These are phyloP conservation scores for Diachrysia chrysitis DNA, from an alignment of 2,888 invertebrate genomes.

Conservation along the genomic window DNA sequence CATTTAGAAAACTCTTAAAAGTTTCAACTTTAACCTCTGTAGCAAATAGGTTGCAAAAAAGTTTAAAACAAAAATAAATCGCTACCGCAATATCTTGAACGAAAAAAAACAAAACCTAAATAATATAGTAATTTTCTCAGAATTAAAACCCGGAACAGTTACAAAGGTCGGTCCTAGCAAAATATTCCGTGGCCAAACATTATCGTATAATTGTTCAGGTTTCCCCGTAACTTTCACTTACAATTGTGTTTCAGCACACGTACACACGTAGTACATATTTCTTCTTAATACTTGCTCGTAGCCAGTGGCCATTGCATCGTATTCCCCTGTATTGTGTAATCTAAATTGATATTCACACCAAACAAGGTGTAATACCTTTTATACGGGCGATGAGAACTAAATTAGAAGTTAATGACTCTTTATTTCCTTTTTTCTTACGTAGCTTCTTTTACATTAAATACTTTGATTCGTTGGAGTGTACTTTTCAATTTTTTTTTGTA, in stretches of 20 bases:
- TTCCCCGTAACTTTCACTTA: slow-evolving; percentile 67
- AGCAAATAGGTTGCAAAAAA: too few relatives aligned
- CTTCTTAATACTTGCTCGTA: slow-evolving; percentile 72
- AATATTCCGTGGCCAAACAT: slow-evolving; percentile 37
- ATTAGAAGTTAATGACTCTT: slow-evolving; percentile 43
- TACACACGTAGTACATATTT: slow-evolving; percentile 75
- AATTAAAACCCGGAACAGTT: slow-evolving; percentile 27
- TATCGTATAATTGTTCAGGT: slow-evolving; percentile 48
- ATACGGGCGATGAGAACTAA: slow-evolving; percentile 44
- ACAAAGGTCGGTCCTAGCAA: slow-evolving; percentile 13
- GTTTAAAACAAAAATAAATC: too few relatives aligned
- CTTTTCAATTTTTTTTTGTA: too few relatives aligned
- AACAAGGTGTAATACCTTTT: slow-evolving; percentile 56
- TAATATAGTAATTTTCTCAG: slow-evolving; percentile 13
- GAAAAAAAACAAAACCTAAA: slow-evolving; percentile 7
- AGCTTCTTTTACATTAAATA: not conserved
- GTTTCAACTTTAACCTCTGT: too few relatives aligned
- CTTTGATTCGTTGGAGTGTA: too few relatives aligned
- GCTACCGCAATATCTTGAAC: not conserved
- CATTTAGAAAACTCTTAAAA: too few relatives aligned
- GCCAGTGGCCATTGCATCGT: slow-evolving; percentile 65
- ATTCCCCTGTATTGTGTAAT: slow-evolving; percentile 64
- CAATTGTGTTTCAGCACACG: slow-evolving; percentile 66
- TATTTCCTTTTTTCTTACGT: not conserved
- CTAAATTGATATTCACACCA: slow-evolving; percentile 72